Conservation (phyloP, 2,797 vertebrate species). For the Rhinogobio ventralis region DNA sequence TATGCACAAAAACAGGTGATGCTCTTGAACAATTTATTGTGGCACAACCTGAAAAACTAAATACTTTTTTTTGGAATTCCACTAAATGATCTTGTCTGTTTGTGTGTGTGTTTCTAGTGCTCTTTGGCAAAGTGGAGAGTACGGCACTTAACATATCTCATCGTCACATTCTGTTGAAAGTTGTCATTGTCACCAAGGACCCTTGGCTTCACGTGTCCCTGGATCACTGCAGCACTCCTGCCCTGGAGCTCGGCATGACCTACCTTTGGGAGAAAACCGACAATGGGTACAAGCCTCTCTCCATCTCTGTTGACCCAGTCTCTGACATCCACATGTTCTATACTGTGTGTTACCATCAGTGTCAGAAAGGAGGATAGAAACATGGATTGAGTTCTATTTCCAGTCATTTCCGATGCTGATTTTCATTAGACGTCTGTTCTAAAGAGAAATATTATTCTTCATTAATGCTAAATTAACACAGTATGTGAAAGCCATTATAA, state of each 20-base stretch:
- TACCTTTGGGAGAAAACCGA: slow-evolving; percentile 43
- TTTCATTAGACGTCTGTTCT: not conserved
- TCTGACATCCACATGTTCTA: slow-evolving; percentile 9
- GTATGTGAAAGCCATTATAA: not conserved
- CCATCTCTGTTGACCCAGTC: not conserved
- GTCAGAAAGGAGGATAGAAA: not conserved
- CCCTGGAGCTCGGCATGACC: slow-evolving; percentile 10
- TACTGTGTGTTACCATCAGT: not conserved
- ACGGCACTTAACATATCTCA: not conserved
- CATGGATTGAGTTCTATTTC: not conserved
- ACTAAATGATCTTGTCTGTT: not conserved
- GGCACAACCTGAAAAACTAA: not conserved
- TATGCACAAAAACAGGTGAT: slow-evolving; percentile 43
- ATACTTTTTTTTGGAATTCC: not conserved
- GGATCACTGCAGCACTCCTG: slow-evolving; percentile 30
- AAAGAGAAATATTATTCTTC: no score
- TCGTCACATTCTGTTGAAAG: not conserved
- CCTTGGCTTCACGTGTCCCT: not conserved
- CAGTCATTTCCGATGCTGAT: not conserved
- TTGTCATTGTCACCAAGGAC: not conserved
- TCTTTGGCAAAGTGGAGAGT: slow-evolving; percentile 51
- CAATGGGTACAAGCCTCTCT: not conserved
- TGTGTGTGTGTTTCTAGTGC: slow-evolving; percentile 48
- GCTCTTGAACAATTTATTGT: not conserved
- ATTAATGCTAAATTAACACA: not conserved